These are phyloP conservation scores for Vimba vimba DNA, from an alignment of 2,113 vertebrate species.

Conservation along the genomic window DNA sequence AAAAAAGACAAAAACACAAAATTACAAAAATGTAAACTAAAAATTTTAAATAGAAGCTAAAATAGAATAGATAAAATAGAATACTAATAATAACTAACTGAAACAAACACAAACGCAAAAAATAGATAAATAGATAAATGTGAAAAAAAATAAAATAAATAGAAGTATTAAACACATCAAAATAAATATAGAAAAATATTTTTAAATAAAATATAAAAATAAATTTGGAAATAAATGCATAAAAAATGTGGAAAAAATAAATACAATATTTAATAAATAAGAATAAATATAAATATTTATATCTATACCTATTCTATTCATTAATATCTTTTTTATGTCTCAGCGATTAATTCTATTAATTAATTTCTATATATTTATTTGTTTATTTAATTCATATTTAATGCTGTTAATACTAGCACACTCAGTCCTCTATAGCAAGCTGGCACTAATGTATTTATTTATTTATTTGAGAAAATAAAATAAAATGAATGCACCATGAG, in stretches of 20 bases:
- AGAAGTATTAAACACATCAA: background rate
- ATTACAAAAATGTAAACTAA: background rate
- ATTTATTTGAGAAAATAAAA: background rate
- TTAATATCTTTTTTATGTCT: background rate
- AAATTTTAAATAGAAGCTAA: background rate
- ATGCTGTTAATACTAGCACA: background rate
- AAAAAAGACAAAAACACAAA: background rate
- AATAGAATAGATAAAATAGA: background rate
- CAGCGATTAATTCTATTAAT: background rate
- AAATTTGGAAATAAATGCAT: background rate
- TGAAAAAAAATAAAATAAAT: background rate
- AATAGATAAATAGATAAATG: background rate
- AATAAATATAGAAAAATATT: background rate
- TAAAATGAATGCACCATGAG: background rate
- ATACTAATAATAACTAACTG: background rate
- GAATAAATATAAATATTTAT: background rate
- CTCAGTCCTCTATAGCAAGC: background rate
- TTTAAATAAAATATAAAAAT: no score
- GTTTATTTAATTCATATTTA: background rate
- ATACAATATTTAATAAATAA: background rate
- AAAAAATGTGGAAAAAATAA: background rate
- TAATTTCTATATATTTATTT: background rate
- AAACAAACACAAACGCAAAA: background rate
- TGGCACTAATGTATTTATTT: background rate
- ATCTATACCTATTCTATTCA: background rate